Conservation (phyloP, 2,113 vertebrate genomes). For the Trematocara zebra region DNA sequence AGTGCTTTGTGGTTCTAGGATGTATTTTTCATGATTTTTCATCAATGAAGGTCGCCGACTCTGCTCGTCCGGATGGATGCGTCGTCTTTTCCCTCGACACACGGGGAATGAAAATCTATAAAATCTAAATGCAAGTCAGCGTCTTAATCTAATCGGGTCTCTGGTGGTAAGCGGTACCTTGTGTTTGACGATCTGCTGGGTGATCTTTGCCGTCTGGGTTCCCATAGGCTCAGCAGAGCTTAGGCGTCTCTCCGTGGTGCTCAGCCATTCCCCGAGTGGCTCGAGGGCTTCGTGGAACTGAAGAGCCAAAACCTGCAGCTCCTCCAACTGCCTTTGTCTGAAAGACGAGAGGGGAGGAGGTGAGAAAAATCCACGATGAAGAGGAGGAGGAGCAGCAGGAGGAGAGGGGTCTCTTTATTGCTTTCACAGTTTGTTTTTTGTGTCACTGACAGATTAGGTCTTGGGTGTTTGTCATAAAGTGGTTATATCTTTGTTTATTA, state of each 20-base stretch:
- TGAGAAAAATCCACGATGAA: background rate
- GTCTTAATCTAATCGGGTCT: background rate
- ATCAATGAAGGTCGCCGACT: accelerated
- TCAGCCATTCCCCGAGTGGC: conserved; percentile 92
- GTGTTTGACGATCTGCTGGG: conserved; percentile 92
- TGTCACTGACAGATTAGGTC: background rate
- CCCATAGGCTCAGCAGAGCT: conserved; percentile 94
- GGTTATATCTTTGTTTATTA: background rate
- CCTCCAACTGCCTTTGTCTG: conserved; percentile 94
- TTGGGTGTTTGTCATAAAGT: background rate
- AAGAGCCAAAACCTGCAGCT: conserved; percentile 91
- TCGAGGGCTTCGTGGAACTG: conserved; percentile 95
- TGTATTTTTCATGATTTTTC: background rate
- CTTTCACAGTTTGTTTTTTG: background rate
- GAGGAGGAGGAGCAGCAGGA: background rate
- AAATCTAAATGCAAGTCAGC: background rate
- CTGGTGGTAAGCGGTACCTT: conserved; percentile 71
- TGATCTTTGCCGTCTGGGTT: conserved; percentile 95
- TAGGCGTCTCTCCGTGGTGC: conserved; percentile 88
- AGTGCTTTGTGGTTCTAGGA: background rate
- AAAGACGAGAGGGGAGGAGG: background rate
- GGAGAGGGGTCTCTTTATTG: background rate
- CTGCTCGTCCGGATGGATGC: accelerated
- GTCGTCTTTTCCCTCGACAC: background rate
- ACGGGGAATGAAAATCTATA: background rate